Evolutionary conservation across 1,140 invertebrate genomes (phyloP).

Genomic region (Formica exsecta): DNA sequence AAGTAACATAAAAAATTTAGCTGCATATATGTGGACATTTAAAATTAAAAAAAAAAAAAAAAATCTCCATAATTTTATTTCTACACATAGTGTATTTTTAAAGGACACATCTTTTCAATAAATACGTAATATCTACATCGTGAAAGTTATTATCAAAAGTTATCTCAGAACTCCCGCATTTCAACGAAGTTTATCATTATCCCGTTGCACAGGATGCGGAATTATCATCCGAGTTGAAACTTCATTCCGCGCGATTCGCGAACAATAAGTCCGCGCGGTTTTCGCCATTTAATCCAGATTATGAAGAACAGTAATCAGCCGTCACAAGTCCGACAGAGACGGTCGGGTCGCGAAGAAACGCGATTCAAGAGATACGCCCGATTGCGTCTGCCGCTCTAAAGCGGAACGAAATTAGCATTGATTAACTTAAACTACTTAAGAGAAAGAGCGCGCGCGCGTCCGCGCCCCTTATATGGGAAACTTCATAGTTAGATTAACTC

Average conservation of each 20-base stretch:
- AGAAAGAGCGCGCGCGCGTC: constrained; percentile 23
- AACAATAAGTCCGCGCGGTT: constrained; percentile 42
- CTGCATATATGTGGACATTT: neutral
- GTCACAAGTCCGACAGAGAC: constrained; percentile 12
- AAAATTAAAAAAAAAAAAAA: neutral
- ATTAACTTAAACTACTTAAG: constrained; percentile 61
- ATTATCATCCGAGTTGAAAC: constrained; percentile 37
- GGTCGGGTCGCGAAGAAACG: constrained; percentile 12
- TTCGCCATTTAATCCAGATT: constrained; percentile 28
- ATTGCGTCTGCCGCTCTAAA: constrained; percentile 13
- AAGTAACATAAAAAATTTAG: neutral
- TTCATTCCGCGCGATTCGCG: constrained; percentile 23
- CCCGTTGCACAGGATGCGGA: neutral
- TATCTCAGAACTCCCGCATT: neutral
- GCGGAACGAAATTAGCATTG: constrained; percentile 60
- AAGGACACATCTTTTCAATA: neutral
- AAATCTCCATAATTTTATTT: constrained; percentile 1
- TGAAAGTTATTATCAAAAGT: constrained; percentile 22
- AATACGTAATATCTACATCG: neutral
- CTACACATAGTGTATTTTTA: neutral
- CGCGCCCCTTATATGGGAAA: constrained; percentile 45
- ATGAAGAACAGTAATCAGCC: constrained; percentile 37
- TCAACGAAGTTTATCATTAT: constrained; percentile 33
- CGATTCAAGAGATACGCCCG: constrained; percentile 13
- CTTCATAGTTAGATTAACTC: constrained; percentile 59